A percentile compares a stretch with the other conserved stretches of the same genome.
These are phyloP conservation scores for Diachasmimorpha longicaudata DNA, from an alignment of 1,140 invertebrate species.

Conservation along the genomic window DNA sequence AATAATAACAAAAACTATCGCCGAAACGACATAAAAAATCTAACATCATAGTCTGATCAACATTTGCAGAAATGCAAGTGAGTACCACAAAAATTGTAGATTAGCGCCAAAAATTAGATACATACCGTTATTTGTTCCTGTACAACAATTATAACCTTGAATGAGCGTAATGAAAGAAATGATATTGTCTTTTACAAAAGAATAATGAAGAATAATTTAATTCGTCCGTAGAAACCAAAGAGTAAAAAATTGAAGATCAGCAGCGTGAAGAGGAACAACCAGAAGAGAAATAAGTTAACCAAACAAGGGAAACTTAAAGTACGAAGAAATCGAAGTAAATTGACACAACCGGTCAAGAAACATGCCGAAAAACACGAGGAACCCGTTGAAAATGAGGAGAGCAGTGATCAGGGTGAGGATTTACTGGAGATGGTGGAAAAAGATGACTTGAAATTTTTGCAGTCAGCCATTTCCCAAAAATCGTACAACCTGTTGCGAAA, in stretches of 20 bases:
- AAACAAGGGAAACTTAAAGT: constrained; percentile 68
- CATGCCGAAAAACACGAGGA: constrained; percentile 44
- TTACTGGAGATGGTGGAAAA: constrained; percentile 70
- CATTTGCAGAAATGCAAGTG: too few species aligned
- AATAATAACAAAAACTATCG: too few species aligned
- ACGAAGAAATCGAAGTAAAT: constrained; percentile 47
- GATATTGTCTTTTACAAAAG: too few species aligned
- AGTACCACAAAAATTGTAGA: too few species aligned
- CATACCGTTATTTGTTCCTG: too few species aligned
- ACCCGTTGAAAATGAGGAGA: constrained; percentile 53
- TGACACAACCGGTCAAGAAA: constrained; percentile 60
- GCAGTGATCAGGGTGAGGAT: constrained; percentile 67
- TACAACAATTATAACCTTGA: too few species aligned
- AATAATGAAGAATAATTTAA: too few species aligned
- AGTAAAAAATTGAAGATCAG: constrained; percentile 66
- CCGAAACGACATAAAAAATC: too few species aligned
- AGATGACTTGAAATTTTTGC: constrained; percentile 70
- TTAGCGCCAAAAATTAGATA: too few species aligned
- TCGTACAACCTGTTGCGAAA: constrained; percentile 62
- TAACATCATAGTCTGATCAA: too few species aligned
- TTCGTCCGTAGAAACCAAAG: constrained; percentile 48
- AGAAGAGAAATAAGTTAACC: constrained; percentile 68
- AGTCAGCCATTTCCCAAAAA: constrained; percentile 61
- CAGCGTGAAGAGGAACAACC: constrained; percentile 69
- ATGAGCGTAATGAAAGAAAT: too few species aligned